Evolutionary conservation across 1,140 invertebrate species (phyloP).

Genomic region (Himalopsyche phryganea): DNA sequence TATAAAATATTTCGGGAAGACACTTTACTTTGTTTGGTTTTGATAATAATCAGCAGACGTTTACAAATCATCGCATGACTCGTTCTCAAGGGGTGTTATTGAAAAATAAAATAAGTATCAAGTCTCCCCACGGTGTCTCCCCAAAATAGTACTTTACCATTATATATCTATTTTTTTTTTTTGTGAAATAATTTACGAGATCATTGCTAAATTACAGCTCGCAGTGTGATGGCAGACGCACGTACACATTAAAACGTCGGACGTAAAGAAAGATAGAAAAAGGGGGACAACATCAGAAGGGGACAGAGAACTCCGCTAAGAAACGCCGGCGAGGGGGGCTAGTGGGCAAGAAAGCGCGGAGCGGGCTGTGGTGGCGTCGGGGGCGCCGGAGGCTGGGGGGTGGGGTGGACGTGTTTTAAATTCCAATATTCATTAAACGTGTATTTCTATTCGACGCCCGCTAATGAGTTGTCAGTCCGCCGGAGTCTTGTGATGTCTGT

Average conservation of each 20-base stretch:
- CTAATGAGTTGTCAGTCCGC: slow-evolving; percentile 36
- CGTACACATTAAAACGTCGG: slow-evolving; percentile 35
- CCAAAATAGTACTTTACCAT: too few species aligned
- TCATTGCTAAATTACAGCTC: slow-evolving; percentile 4
- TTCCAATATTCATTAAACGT: slow-evolving; percentile 37
- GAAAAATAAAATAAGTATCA: too few species aligned
- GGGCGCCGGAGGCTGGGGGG: slow-evolving; percentile 5
- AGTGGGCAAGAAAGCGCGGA: slow-evolving; percentile 12
- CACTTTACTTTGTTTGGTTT: too few species aligned
- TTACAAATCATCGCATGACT: too few species aligned
- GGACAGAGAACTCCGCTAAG: slow-evolving; percentile 34
- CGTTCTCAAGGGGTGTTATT: too few species aligned
- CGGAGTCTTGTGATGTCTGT: slow-evolving; percentile 16
- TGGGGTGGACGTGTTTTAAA: slow-evolving; percentile 35
- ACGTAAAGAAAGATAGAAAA: slow-evolving; percentile 37
- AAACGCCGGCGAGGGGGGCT: slow-evolving; percentile 24
- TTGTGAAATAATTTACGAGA: too few species aligned
- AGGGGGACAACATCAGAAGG: slow-evolving; percentile 36
- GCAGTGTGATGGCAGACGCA: slow-evolving; percentile 21
- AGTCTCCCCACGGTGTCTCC: too few species aligned
- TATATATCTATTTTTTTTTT: too few species aligned
- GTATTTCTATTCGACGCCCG: slow-evolving; percentile 36
- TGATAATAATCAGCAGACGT: too few species aligned
- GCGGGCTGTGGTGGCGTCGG: slow-evolving; percentile 14
- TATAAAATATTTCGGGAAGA: too few species aligned